Evolutionary conservation across 1,140 invertebrate species (phyloP).

Genomic region (Drosophila truncata): DNA sequence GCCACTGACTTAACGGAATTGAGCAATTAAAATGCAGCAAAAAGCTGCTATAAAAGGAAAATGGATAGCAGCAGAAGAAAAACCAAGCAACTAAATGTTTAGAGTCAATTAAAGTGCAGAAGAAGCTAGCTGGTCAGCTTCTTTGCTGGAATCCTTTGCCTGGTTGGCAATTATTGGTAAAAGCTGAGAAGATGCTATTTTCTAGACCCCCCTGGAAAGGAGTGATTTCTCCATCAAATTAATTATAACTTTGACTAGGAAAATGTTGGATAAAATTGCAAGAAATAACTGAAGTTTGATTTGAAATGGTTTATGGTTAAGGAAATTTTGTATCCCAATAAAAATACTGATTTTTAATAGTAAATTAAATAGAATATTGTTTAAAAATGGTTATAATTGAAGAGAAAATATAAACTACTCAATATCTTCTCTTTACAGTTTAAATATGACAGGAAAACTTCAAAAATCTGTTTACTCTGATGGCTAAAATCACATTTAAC

Average conservation of each 20-base stretch:
- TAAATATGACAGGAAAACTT: not conserved
- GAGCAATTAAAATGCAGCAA: slow-evolving; percentile 67
- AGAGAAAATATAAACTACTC: not conserved
- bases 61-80: slow-evolving; percentile 15
- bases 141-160: slow-evolving; percentile 1
- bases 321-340: not conserved
- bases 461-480: slow-evolving; percentile 1
- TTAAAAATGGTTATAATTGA: not conserved
- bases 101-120: slow-evolving; percentile 70
- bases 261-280: slow-evolving; percentile 2
- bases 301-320: not conserved
- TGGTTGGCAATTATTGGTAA: slow-evolving; percentile 11
- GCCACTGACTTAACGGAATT: slow-evolving; percentile 53
- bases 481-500: slow-evolving; percentile 2
- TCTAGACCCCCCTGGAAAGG: not conserved
- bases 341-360: not conserved
- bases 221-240: slow-evolving; percentile 17
- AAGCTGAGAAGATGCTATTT: slow-evolving; percentile 7
- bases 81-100: slow-evolving; percentile 70
- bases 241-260: slow-evolving; percentile 11
- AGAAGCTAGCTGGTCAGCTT: slow-evolving; percentile 21
- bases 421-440: not conserved
- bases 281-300: slow-evolving; percentile 7
- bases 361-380: not conserved
- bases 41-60: slow-evolving; percentile 33